phyloP scores from a whole-genome alignment of 2,888 invertebrate genomes.

The Callyntrura guangdongensis region DNA sequence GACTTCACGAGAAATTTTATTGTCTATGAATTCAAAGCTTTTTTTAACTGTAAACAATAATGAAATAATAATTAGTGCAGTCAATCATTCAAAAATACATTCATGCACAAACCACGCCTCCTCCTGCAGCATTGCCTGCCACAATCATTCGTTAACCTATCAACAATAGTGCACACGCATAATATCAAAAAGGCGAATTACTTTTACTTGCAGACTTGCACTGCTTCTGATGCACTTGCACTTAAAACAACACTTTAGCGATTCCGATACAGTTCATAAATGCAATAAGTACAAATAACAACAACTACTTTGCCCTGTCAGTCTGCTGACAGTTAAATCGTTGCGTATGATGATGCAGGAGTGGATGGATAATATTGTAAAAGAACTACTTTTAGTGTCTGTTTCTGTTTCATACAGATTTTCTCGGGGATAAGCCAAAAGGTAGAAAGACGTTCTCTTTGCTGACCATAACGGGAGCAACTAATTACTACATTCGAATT shows the following conservation, averaged over 20 bases:
- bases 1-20: too few relatives aligned
- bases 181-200: neutral
- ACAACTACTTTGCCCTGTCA: neutral
- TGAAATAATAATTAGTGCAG: too few relatives aligned
- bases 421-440: slow-evolving; percentile 56
- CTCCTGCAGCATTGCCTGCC: too few relatives aligned
- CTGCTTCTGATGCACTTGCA: neutral
- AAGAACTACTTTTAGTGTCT: neutral
- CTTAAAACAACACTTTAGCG: neutral
- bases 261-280: slow-evolving; percentile 8
- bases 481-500: slow-evolving; percentile 13
- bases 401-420: slow-evolving; percentile 3
- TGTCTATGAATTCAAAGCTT: too few relatives aligned
- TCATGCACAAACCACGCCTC: too few relatives aligned
- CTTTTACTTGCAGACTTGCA: neutral
- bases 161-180: neutral
- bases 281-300: slow-evolving; percentile 26
- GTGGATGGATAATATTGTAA: neutral
- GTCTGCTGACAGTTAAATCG: neutral
- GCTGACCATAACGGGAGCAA: slow-evolving; percentile 6
- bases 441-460: neutral
- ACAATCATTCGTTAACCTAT: too few relatives aligned
- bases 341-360: neutral
- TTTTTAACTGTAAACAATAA: too few relatives aligned
- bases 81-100: too few relatives aligned